Base-by-base conservation (phyloP, 2,113 vertebrate species). In the Acanthochromis polyacanthus region DNA sequence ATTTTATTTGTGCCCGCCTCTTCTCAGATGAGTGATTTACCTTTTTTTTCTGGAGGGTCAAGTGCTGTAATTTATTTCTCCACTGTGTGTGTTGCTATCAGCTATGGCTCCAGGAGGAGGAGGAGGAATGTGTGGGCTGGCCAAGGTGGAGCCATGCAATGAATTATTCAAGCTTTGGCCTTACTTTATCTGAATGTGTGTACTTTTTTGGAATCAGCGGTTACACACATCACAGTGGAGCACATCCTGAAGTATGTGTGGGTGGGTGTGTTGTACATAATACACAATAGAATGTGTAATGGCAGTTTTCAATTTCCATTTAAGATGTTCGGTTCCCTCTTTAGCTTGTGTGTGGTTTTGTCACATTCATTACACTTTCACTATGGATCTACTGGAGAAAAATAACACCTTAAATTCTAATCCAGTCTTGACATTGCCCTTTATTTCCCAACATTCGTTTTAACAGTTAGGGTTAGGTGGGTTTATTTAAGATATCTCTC, bases 401-500 rank as follows among this genome's bases (percentile, higher is more conserved):
- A 43, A 92, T 25, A 11, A 92, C 85, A 84, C 74, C 74, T 90
- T 92, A 85, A 80, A 82, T 91, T 94, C 84, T 81, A 88, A 93
- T 93, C 95, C 94, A 95, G 93, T 89, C 91, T 89, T 87, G 79
- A 81, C 83, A 82, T 91, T 82, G 92, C 89, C 91, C 89, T 91
- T 91, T 86, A 89, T 80, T 78, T 80, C 45, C 84, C 86, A 84
- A 91, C 90, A 89, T 90, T 88, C 85, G 90, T 25, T 25, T 25
- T 25, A 25, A 25, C 92, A 92, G 91, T 90, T 92, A 89, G 65
- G 83, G 86, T 89, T 71, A 89, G 70, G 84, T 92, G 83, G 89
- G 86, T 92, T 93, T 92, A 93, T 93, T 94, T 92, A 91, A 91
- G 88, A 92, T 93, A 90, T 92, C 83, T 94, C 87, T 90, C 88